Conservation (phyloP, 2,888 invertebrate species). For the Stenodema calcarata region DNA sequence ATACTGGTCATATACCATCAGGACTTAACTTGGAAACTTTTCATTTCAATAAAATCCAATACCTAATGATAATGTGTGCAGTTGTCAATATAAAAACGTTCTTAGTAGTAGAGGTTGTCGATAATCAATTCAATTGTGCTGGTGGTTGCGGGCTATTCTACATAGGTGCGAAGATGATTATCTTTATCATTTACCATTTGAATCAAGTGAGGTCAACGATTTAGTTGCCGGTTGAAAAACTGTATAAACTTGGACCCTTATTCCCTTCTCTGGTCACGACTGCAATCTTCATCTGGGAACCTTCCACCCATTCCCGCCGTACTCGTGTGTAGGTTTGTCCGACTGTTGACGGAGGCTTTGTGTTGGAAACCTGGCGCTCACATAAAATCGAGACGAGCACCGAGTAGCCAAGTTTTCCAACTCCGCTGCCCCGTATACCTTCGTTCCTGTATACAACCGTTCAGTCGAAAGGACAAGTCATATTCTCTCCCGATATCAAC, state of each 20-base stretch:
- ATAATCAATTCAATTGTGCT: too few species aligned
- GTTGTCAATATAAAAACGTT: too few species aligned
- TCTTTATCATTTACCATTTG: background rate
- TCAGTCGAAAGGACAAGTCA: slow-evolving; percentile 32
- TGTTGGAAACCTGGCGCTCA: slow-evolving; percentile 1
- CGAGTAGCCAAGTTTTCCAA: background rate
- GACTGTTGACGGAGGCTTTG: background rate
- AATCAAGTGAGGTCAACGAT: background rate
- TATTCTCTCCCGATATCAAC: background rate
- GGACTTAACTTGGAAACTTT: too few species aligned
- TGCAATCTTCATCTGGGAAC: slow-evolving; percentile 41
- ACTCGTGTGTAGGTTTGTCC: background rate
- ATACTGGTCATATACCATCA: too few species aligned
- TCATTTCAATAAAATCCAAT: too few species aligned
- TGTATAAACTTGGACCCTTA: background rate
- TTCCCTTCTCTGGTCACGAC: slow-evolving; percentile 38
- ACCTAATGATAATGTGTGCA: too few species aligned
- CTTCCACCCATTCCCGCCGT: background rate
- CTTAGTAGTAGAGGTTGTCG: too few species aligned
- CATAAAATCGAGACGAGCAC: slow-evolving; percentile 36
- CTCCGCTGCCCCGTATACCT: background rate
- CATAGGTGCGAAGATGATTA: background rate
- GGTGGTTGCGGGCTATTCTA: too few species aligned
- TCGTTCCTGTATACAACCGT: background rate
- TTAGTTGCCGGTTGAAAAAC: background rate